Evolutionary conservation across 2,888 invertebrate species (phyloP).

Genomic region (Rhaphigaster nebulosa): DNA sequence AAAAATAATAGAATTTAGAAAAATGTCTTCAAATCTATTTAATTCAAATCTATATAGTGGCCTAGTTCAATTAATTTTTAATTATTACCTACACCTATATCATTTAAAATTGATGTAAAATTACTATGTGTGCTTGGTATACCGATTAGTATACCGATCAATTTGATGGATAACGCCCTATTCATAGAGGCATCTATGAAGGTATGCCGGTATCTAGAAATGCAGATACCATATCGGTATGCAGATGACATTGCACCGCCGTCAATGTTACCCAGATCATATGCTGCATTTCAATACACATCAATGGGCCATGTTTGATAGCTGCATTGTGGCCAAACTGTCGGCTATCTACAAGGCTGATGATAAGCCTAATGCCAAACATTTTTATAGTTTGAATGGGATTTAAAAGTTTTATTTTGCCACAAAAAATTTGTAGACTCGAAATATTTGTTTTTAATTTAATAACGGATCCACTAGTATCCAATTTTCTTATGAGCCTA

Average conservation of each 20-base stretch:
- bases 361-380: background rate
- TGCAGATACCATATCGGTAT: conserved; percentile 2
- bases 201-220: background rate
- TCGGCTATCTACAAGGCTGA: background rate
- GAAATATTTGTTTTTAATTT: too few species aligned
- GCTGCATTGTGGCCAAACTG: background rate
- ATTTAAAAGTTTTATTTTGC: background rate
- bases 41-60: too few species aligned
- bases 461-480: too few species aligned
- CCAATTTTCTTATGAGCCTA: too few species aligned
- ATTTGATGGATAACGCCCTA: background rate
- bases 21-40: too few species aligned
- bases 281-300: background rate
- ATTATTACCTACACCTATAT: too few species aligned
- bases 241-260: background rate
- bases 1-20: too few species aligned
- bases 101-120: too few species aligned
- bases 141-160: background rate
- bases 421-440: too few species aligned
- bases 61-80: too few species aligned
- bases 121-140: too few species aligned
- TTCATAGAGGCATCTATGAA: background rate
- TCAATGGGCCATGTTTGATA: background rate
- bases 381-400: background rate
- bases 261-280: background rate